These are phyloP conservation scores for Plagiodera versicolora DNA, from an alignment of 2,888 invertebrate genomes.

Conservation along the genomic window DNA sequence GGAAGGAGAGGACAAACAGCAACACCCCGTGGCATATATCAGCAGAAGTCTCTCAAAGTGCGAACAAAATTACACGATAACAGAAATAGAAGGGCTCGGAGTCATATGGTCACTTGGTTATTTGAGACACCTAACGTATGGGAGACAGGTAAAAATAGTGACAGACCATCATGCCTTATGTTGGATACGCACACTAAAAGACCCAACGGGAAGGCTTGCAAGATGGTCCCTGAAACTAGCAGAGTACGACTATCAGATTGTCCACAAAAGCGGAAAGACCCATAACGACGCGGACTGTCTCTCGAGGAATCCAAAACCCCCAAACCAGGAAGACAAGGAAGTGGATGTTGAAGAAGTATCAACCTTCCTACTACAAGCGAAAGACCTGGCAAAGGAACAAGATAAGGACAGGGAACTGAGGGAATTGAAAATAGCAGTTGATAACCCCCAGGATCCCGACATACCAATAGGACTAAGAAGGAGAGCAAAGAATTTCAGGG, in stretches of 20 bases:
- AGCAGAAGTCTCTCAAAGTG: too few relatives aligned
- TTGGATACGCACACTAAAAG: conserved; percentile 22
- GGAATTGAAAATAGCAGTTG: conserved; percentile 20
- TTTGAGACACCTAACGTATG: conserved; percentile 28
- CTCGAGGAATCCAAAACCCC: too few relatives aligned
- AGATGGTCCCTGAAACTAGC: too few relatives aligned
- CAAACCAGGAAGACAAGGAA: too few relatives aligned
- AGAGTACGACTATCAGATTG: too few relatives aligned
- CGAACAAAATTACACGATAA: background rate
- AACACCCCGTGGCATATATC: too few relatives aligned
- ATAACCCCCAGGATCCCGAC: too few relatives aligned
- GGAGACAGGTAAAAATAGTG: conserved; percentile 19
- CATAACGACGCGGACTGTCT: too few relatives aligned
- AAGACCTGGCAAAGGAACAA: conserved; percentile 26
- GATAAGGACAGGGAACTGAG: conserved; percentile 20
- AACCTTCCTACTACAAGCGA: conserved; percentile 19
- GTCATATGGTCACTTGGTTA: conserved; percentile 27
- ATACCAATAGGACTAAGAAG: too few relatives aligned
- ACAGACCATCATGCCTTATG: conserved; percentile 25
- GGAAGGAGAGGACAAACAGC: too few relatives aligned
- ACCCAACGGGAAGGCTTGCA: conserved; percentile 15
- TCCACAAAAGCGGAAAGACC: too few relatives aligned
- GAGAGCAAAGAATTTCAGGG: conserved; percentile 29
- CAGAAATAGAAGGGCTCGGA: conserved; percentile 27
- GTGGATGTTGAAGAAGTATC: too few relatives aligned